Base-by-base conservation (phyloP, 2,888 invertebrate genomes). In the Cheilosia pagana region DNA sequence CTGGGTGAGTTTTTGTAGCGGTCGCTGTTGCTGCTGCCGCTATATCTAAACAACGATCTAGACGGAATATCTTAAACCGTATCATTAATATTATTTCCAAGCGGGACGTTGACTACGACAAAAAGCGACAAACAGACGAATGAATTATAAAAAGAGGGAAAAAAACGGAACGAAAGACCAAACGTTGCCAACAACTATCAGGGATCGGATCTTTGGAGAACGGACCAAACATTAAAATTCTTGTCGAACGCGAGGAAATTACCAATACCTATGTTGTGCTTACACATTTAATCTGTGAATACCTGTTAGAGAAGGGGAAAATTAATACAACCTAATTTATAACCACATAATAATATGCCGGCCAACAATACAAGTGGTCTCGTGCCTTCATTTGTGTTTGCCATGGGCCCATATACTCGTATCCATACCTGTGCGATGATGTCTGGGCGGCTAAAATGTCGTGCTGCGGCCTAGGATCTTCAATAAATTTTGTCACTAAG, bases 301-400 rank as follows among this genome's bases (percentile, higher is more conserved):
- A 70, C 76, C 76, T 77, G 76, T 77, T 77, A 60, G 76, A 70
- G 76, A 59, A 25, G 45, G 71, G 50, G 53, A 53, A 78, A 72
- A 78, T 78, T 78, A 78, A 72, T 78, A 78, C 57, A 78, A 72
- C 63, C 78, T 78, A 78, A 78, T 78, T 78, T 78, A 78, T 78
- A 78, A 72, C 78, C 78, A 65, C 78, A 78, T 78, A 78, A 78
- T 65, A 71, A 78, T 78, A 78, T 78, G 71, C 63, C 78, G 71
- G 78, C 14, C 50, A 78, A 78, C 78, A 78, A 78, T 65, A 72
- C 71, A 78, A 78, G 78, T 78, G 71, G 78, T 72, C 78, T 78
- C 78, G 78, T 78, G 78, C 78, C 78, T 78, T 72, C 71, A 57
- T 63, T 78, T 72, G 41, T 71, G 50, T 71, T 72, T 78, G 63